Base-by-base conservation (phyloP, 2,113 vertebrate species). In the Dendropsophus ebraccatus region DNA sequence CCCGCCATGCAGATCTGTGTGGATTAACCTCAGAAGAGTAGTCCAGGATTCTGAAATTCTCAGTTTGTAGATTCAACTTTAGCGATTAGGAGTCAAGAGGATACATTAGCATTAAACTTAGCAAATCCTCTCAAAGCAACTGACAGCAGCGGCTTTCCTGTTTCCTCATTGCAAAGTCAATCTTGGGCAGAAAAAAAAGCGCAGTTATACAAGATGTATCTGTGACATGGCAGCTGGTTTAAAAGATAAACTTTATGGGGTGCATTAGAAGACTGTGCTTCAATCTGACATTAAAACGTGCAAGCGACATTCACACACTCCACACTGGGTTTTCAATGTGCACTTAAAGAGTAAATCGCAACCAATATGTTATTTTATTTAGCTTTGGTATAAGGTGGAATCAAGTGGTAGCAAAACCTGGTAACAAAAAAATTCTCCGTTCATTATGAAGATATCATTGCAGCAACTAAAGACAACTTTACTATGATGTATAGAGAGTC, bases 21-120 rank as follows among this genome's bases (percentile, higher is more conserved):
- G 91, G 91, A 90, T 87, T 91, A 91, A 91, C 91, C 90, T 90
- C 87, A 62, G 92, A 89, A 86, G 88, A 4, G 87, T 88, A 88
- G 90, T 88, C 89, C 69, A 85, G 88, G 83, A 87, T 89, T 84
- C 89, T 87, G 91, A 93, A 91, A 91, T 90, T 91, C 88, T 86
- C 88, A 88, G 90, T 90, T 91, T 88, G 90, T 87, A 87, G 85
- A 81, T 87, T 87, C 85, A 87, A 87, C 85, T 87, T 87, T 89
- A 91, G 90, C 90, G 91, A 91, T 92, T 90, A 92, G 90, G 91
- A 90, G 91, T 92, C 89, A 90, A 91, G 92, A 92, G 91, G 89
- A 89, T 88, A 91, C 92, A 92, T 90, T 89, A 93, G 91, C 89
- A 86, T 90, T 45, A 19, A 81, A 90, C 88, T 93, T 93, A 90